Conservation (phyloP, 2,113 vertebrate genomes). For the Plecotus auritus region DNA sequence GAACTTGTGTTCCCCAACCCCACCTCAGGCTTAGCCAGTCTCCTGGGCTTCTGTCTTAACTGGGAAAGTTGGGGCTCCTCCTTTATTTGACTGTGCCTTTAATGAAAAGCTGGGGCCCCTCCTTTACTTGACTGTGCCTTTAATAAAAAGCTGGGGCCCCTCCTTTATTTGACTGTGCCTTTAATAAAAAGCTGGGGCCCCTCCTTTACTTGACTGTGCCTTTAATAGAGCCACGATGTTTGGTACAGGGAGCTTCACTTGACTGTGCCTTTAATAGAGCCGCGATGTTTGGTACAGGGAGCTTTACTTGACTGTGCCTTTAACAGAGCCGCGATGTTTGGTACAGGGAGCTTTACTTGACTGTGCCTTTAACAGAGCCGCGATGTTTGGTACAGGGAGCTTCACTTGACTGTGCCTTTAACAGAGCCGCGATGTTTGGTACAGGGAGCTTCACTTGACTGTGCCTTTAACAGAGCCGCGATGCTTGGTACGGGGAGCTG, state of each 20-base stretch:
- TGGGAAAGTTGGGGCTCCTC: neutral
- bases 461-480: neutral
- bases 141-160: neutral
- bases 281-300: too few relatives aligned
- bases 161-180: neutral
- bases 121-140: neutral
- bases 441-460: neutral
- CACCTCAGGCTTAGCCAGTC: neutral
- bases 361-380: neutral
- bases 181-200: neutral
- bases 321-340: too few relatives aligned
- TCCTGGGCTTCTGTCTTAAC: neutral
- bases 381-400: too few relatives aligned
- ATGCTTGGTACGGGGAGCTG: neutral
- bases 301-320: neutral
- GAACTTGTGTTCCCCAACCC: rapidly evolving
- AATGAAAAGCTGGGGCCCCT: neutral
- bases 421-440: too few relatives aligned
- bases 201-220: neutral
- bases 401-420: neutral
- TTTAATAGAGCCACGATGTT: neutral
- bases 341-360: too few relatives aligned
- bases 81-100: neutral
- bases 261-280: neutral
- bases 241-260: neutral